Conservation (phyloP, 2,113 vertebrate genomes). For the Damaliscus lunatus region DNA sequence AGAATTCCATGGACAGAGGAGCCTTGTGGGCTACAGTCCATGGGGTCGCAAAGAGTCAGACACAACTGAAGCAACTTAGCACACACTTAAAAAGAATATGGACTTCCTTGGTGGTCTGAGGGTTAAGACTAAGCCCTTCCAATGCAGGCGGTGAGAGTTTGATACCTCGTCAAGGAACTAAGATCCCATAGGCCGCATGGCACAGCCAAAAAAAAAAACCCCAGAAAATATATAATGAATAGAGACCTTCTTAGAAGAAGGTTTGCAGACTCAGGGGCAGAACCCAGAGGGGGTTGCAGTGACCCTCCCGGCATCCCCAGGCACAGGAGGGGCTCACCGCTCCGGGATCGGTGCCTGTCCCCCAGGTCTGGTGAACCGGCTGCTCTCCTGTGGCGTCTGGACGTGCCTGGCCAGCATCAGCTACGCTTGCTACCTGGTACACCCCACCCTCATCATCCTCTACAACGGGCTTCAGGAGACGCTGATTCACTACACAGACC, state of each 20-base stretch:
- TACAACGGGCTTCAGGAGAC: constrained; percentile 88
- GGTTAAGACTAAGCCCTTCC: neutral
- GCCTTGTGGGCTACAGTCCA: neutral
- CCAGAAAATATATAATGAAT: neutral
- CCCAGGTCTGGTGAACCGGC: constrained; percentile 79
- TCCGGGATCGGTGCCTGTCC: fast-evolving
- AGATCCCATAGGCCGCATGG: neutral
- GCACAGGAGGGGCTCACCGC: fast-evolving
- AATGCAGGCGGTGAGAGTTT: neutral
- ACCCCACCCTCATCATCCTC: constrained; percentile 85
- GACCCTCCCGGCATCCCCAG: fast-evolving
- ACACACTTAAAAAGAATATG: neutral
- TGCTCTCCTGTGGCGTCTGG: constrained; percentile 84
- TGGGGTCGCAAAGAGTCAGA: neutral
- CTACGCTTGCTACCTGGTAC: constrained; percentile 87
- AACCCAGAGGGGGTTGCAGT: fast-evolving
- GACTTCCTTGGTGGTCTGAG: neutral
- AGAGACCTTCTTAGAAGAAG: neutral
- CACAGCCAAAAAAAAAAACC: neutral
- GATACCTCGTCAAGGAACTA: neutral
- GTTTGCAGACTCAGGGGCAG: neutral
- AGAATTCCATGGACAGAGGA: neutral
- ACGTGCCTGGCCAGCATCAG: constrained; percentile 84
- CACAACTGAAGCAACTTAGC: neutral
- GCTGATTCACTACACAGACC: constrained; percentile 83